Conservation (phyloP, 2,797 vertebrate species). For the Ciconia nigra region DNA sequence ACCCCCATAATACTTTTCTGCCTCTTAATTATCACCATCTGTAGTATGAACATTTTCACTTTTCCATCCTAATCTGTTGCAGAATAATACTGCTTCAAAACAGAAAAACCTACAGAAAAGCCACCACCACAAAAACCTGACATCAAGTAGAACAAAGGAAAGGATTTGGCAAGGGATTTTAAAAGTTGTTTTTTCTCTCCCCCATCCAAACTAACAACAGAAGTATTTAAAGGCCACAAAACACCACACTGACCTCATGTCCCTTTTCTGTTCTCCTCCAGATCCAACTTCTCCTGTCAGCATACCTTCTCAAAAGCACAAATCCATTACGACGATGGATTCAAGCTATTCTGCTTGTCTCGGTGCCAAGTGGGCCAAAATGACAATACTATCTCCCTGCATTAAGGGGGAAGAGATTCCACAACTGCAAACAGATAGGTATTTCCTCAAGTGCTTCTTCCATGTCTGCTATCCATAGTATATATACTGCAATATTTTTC, state of each 20-base stretch:
- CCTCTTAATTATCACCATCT: neutral
- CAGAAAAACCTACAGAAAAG: neutral
- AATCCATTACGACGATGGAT: neutral
- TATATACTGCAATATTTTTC: fast-evolving
- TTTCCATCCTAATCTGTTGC: neutral
- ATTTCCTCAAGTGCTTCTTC: neutral
- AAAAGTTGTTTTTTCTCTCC: neutral
- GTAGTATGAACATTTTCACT: neutral
- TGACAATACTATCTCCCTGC: neutral
- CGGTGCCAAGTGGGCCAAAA: neutral
- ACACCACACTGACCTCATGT: neutral
- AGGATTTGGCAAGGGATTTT: neutral
- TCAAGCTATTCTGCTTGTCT: neutral
- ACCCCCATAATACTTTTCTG: neutral
- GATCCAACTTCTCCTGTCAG: neutral
- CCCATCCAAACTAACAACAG: neutral
- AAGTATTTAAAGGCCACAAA: neutral
- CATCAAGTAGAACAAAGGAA: neutral
- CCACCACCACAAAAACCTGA: neutral
- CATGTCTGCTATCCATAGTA: neutral
- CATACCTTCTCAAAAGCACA: neutral
- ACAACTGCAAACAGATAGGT: neutral
- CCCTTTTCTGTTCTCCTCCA: neutral
- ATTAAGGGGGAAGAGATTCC: neutral
- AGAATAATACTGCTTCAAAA: neutral